These are phyloP conservation scores for Oriolus oriolus DNA, from an alignment of 2,113 vertebrate genomes.

Conservation along the genomic window DNA sequence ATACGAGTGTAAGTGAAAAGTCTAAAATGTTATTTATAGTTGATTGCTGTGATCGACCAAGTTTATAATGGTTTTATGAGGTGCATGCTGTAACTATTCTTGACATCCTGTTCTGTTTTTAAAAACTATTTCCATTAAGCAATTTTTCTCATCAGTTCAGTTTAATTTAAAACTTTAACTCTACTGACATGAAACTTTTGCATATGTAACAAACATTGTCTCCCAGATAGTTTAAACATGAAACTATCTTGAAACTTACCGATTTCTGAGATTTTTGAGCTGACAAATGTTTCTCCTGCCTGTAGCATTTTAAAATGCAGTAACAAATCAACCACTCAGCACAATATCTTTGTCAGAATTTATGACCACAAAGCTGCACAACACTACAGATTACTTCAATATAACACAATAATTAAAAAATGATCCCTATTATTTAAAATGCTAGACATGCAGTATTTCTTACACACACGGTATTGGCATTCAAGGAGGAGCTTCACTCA, in stretches of 20 bases:
- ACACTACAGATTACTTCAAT: background rate
- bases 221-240: background rate
- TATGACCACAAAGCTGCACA: background rate
- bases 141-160: background rate
- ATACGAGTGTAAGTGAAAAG: background rate
- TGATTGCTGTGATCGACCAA: background rate
- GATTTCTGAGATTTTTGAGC: background rate
- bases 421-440: background rate
- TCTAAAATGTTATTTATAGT: background rate
- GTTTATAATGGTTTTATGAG: background rate
- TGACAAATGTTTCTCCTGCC: background rate
- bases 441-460: background rate
- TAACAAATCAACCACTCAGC: background rate
- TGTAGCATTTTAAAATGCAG: background rate
- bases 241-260: background rate
- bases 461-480: fast-evolving
- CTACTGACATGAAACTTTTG: background rate
- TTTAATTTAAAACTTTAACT: background rate
- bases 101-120: background rate
- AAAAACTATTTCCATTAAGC: background rate
- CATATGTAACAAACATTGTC: background rate
- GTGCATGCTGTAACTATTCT: background rate
- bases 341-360: background rate
- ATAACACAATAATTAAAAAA: background rate
- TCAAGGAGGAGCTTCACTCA: background rate